Conservation (phyloP, 2,797 vertebrate species). For the Acanthurus lineatus region DNA sequence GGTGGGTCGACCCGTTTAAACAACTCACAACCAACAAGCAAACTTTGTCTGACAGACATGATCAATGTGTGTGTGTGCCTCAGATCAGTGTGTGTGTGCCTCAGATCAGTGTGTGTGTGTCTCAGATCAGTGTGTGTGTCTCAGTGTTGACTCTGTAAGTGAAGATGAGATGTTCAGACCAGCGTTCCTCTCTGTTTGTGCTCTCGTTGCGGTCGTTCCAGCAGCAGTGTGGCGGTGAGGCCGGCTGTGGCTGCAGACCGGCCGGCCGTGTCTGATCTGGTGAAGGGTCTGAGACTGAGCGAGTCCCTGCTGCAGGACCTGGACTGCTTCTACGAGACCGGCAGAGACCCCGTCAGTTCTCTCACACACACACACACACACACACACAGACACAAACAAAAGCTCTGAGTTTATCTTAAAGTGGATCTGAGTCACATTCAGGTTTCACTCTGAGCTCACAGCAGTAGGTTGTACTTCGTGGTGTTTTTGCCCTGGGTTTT, state of each 20-base stretch:
- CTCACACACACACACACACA: not conserved
- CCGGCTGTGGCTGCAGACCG: conserved; percentile 81
- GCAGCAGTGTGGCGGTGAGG: conserved; percentile 88
- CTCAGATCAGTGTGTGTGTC: no score
- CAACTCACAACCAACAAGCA: no score
- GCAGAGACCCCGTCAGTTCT: conserved; percentile 86
- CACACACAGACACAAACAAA: no score
- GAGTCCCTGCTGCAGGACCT: conserved; percentile 86
- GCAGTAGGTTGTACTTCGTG: no score
- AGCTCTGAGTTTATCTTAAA: no score
- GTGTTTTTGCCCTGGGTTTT: not conserved
- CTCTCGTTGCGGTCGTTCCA: not conserved
- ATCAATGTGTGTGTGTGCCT: no score
- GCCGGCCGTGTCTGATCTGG: conserved; percentile 80
- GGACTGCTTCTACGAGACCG: conserved; percentile 80
- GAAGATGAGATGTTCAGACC: not conserved
- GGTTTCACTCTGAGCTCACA: conserved; percentile 4
- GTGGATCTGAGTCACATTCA: no score
- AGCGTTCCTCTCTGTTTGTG: not conserved
- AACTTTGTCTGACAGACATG: no score
- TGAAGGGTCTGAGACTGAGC: conserved; percentile 79
- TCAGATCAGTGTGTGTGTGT: no score
- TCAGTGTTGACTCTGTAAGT: not conserved
- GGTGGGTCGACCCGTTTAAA: conserved; percentile 71
- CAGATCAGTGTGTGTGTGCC: no score